Percentiles rank a stretch among this genome's conserved stretches.
Conservation (phyloP, 2,797 vertebrate genomes). For the Xiphophorus birchmanni region DNA sequence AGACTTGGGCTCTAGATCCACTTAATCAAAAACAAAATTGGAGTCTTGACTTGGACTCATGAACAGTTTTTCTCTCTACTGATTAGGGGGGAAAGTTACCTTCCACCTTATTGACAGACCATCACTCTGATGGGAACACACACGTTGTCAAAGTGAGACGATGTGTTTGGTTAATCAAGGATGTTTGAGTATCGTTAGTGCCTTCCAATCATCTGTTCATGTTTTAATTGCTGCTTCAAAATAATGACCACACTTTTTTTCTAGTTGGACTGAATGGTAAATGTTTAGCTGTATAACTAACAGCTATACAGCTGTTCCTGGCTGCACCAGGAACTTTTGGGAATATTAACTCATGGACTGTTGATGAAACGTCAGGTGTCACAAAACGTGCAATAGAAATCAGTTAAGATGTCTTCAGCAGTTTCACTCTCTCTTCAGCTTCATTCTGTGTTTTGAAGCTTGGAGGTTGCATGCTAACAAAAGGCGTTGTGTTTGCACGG, state of each 20-base stretch:
- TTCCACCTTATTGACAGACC: not conserved
- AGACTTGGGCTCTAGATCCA: not conserved
- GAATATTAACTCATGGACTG: slow-evolving; percentile 20
- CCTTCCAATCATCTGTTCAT: not conserved
- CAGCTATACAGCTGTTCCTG: not conserved
- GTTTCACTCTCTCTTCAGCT: slow-evolving; percentile 60
- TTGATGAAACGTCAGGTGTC: slow-evolving; percentile 28
- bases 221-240: not conserved
- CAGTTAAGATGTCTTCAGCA: slow-evolving; percentile 65
- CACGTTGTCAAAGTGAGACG: not conserved
- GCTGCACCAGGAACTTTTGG: slow-evolving; percentile 14
- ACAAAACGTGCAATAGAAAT: slow-evolving; percentile 45
- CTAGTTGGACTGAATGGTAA: not conserved
- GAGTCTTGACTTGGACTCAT: not conserved
- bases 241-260: not conserved
- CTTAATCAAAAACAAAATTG: no score
- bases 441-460: slow-evolving; percentile 70
- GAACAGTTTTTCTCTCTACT: not conserved
- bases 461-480: slow-evolving; percentile 75
- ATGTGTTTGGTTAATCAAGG: not conserved
- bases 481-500: slow-evolving; percentile 82
- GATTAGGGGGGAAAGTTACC: not conserved
- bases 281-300: slow-evolving; percentile 10
- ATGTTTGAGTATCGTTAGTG: not conserved
- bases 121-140: not conserved